phyloP scores from a whole-genome alignment of 1,140 invertebrate species.

The Argopecten irradians region DNA sequence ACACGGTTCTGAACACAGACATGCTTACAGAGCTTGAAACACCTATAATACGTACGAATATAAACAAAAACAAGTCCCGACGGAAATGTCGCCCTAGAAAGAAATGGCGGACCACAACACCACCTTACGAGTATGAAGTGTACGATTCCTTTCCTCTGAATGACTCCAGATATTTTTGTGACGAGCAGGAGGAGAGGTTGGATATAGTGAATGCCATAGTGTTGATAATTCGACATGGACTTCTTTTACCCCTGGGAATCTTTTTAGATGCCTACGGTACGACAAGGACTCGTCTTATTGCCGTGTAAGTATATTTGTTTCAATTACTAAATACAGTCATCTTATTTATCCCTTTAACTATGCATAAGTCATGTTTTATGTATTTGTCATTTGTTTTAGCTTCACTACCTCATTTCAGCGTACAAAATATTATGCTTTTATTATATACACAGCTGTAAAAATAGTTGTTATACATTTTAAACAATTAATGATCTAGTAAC shows the following conservation, averaged over 20 bases:
- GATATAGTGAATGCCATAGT: constrained; percentile 57
- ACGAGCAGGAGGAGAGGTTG: constrained; percentile 59
- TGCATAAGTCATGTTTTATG: neutral
- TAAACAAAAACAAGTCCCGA: neutral
- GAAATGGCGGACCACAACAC: constrained; percentile 31
- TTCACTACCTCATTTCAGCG: no score
- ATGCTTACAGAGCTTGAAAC: neutral
- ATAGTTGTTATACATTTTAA: no score
- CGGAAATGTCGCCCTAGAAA: constrained; percentile 12
- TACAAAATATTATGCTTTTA: no score
- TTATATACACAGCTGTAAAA: no score
- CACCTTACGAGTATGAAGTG: neutral
- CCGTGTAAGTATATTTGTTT: constrained; percentile 59
- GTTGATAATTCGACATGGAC: constrained; percentile 54
- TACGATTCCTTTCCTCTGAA: constrained; percentile 35
- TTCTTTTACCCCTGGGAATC: constrained; percentile 58
- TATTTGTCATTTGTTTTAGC: neutral
- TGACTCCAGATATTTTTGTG: constrained; percentile 48
- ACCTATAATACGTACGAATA: neutral
- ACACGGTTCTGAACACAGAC: neutral
- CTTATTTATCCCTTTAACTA: neutral
- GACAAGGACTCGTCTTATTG: constrained; percentile 61
- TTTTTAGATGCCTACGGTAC: constrained; percentile 67
- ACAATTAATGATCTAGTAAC: no score
- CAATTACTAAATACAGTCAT: neutral